A percentile compares a stretch with the other conserved stretches of the same genome.
These are phyloP conservation scores for Parnassius smintheus DNA, from an alignment of 2,888 invertebrate genomes.

Conservation along the genomic window DNA sequence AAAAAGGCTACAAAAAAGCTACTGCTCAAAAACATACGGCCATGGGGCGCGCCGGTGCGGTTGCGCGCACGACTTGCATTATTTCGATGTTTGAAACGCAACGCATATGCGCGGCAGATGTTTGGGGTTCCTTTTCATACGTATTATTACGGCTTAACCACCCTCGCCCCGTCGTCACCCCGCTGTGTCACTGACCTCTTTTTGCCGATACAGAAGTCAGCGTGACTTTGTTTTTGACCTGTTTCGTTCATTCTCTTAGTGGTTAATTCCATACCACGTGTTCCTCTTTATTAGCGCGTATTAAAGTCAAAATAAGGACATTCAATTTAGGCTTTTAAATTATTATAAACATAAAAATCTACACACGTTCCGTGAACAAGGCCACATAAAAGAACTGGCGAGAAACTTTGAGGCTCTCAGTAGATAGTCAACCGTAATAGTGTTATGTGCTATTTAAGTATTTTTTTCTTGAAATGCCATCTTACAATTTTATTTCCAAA, in stretches of 20 bases:
- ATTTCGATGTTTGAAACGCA: constrained; percentile 64
- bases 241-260: constrained; percentile 42
- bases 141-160: constrained; percentile 60
- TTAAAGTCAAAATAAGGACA: too few species aligned
- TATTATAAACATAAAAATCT: too few species aligned
- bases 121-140: constrained; percentile 75
- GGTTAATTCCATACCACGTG: constrained; percentile 7
- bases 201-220: constrained; percentile 55
- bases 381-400: too few species aligned
- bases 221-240: constrained; percentile 64
- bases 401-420: too few species aligned
- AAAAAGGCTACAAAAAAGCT: constrained; percentile 71
- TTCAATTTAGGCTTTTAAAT: too few species aligned
- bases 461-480: too few species aligned
- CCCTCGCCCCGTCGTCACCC: constrained; percentile 56
- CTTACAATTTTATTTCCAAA: too few species aligned
- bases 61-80: constrained; percentile 72
- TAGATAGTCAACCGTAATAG: too few species aligned
- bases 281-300: too few species aligned
- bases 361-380: too few species aligned
- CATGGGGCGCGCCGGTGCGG: constrained; percentile 48
- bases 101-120: constrained; percentile 78
- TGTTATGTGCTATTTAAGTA: too few species aligned
- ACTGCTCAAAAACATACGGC: constrained; percentile 58
- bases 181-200: constrained; percentile 72